Conservation (phyloP, 2,113 vertebrate genomes). For the Cyphomyrus plagiostoma region DNA sequence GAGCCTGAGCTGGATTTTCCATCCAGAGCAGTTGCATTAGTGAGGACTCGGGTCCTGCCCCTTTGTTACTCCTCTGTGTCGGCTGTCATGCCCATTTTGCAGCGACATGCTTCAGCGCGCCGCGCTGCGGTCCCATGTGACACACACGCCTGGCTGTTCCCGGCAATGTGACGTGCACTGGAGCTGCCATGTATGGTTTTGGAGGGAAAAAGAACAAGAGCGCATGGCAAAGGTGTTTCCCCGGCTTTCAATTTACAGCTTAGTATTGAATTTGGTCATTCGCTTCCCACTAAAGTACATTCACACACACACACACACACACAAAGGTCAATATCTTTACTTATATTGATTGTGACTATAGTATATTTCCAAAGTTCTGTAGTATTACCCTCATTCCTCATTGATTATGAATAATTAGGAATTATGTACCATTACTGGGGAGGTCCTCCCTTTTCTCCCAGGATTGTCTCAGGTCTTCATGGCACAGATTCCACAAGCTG, state of each 20-base stretch:
- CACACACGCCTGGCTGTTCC: background rate
- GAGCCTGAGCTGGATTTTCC: background rate
- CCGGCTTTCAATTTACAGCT: background rate
- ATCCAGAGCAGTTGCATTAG: background rate
- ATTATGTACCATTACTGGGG: background rate
- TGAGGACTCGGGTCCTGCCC: background rate
- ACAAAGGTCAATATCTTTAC: background rate
- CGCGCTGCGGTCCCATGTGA: background rate
- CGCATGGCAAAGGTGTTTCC: background rate
- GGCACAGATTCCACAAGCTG: background rate
- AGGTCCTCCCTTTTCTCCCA: background rate
- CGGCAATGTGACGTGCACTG: background rate
- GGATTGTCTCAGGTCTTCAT: background rate
- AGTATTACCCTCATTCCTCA: background rate
- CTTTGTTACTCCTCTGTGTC: background rate
- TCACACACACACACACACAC: background rate
- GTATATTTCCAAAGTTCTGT: background rate
- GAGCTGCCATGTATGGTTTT: background rate
- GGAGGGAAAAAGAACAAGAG: background rate
- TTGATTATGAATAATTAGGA: background rate
- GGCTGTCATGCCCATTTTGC: slow-evolving; percentile 2
- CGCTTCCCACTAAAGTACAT: background rate
- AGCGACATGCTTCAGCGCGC: background rate
- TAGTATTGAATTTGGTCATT: background rate
- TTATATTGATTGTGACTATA: background rate